Percentiles rank a stretch among this genome's conserved stretches.
Conservation (phyloP, 2,888 invertebrate species). For the Dichetophora obliterata region DNA sequence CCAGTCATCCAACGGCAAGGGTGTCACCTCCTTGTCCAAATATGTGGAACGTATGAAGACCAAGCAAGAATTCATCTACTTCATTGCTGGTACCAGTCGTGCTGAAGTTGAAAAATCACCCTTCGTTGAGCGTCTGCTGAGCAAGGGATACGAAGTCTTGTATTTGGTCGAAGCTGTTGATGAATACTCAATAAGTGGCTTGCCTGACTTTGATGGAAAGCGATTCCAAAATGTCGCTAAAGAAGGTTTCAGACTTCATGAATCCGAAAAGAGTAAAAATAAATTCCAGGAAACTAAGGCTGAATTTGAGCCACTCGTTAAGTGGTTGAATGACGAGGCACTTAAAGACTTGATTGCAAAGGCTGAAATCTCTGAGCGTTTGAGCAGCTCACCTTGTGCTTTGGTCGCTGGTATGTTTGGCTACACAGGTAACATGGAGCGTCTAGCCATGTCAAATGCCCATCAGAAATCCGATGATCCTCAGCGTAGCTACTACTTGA, state of each 20-base stretch:
- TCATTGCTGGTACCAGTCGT: conserved; percentile 90
- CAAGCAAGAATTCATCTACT: conserved; percentile 94
- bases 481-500: conserved; percentile 86
- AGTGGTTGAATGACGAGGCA: conserved; percentile 88
- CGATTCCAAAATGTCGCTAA: conserved; percentile 99
- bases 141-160: conserved; percentile 95
- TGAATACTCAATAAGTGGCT: conserved; percentile 95
- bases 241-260: conserved; percentile 92
- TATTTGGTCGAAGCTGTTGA: conserved; percentile 97
- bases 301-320: conserved; percentile 88
- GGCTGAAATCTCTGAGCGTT: conserved; percentile 87
- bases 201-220: conserved; percentile 98
- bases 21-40: conserved; percentile 83
- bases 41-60: conserved; percentile 97
- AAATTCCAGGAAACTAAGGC: conserved; percentile 81
- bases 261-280: conserved; percentile 79
- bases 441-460: conserved; percentile 94
- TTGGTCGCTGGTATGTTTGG: conserved; percentile 96
- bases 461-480: conserved; percentile 96
- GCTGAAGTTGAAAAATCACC: conserved; percentile 92
- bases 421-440: conserved; percentile 99
- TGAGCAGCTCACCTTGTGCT: conserved; percentile 94
- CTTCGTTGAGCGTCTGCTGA: conserved; percentile 93
- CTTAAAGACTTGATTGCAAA: conserved; percentile 85
- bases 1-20: conserved; percentile 79